Conservation (phyloP, 35 echinoderm and acorn worm genomes). For the Heliocidaris tuberculata region DNA sequence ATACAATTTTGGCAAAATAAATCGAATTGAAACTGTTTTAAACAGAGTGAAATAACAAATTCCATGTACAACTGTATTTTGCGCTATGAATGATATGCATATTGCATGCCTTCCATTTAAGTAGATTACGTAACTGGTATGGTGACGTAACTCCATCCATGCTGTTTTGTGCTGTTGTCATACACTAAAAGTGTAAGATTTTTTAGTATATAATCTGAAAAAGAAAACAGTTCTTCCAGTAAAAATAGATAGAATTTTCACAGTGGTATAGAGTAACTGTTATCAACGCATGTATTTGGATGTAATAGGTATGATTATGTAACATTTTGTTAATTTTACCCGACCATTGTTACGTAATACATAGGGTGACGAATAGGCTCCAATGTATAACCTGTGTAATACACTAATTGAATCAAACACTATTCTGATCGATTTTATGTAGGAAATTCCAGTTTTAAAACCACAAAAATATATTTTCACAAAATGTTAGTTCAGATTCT, state of each 20-base stretch:
- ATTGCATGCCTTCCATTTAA: background rate
- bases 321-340: background rate
- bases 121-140: background rate
- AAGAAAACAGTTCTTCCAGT: background rate
- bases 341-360: background rate
- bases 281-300: background rate
- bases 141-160: background rate
- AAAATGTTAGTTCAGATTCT: background rate
- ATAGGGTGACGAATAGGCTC: background rate
- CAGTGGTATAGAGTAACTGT: background rate
- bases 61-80: background rate
- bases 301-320: background rate
- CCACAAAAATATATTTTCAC: background rate
- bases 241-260: background rate
- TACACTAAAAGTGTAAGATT: background rate
- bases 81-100: background rate
- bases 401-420: background rate
- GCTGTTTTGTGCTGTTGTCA: background rate
- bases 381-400: background rate
- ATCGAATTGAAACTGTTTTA: background rate
- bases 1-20: background rate
- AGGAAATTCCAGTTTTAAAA: background rate
- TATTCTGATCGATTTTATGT: background rate
- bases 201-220: background rate
- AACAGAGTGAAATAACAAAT: background rate